Conservation (phyloP, 1,140 invertebrate genomes). For the Sitobion miscanthi region DNA sequence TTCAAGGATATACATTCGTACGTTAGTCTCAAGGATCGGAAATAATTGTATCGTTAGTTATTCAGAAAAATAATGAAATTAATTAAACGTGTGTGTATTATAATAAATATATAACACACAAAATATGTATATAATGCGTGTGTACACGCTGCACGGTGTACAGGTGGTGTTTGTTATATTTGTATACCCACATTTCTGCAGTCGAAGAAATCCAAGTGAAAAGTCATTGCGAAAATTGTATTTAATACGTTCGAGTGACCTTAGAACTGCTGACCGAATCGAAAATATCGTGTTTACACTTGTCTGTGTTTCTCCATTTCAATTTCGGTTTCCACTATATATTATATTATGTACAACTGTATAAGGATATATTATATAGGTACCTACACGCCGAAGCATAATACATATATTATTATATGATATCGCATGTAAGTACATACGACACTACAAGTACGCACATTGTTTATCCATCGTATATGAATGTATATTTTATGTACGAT, state of each 20-base stretch:
- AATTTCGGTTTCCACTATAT: background rate
- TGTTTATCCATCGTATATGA: background rate
- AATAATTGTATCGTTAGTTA: constrained; percentile 36
- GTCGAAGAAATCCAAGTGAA: constrained; percentile 35
- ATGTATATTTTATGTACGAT: background rate
- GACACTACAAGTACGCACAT: background rate
- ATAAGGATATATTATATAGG: background rate
- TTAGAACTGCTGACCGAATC: constrained; percentile 34
- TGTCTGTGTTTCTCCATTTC: background rate
- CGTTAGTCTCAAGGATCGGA: constrained; percentile 33
- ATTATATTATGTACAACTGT: too few relatives aligned
- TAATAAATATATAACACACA: background rate
- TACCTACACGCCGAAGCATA: background rate
- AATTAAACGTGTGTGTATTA: constrained; percentile 18
- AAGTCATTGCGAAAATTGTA: constrained; percentile 42
- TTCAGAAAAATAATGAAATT: constrained; percentile 52
- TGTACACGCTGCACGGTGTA: background rate
- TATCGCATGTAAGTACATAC: background rate
- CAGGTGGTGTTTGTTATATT: background rate
- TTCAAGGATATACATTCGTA: constrained; percentile 25
- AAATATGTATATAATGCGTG: background rate
- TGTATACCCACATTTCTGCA: background rate
- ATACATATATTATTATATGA: background rate
- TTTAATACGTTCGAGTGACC: constrained; percentile 5
- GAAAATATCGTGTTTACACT: background rate